Evolutionary conservation across 2,888 invertebrate species (phyloP).

Genomic region (Sphecodes monilicornis): DNA sequence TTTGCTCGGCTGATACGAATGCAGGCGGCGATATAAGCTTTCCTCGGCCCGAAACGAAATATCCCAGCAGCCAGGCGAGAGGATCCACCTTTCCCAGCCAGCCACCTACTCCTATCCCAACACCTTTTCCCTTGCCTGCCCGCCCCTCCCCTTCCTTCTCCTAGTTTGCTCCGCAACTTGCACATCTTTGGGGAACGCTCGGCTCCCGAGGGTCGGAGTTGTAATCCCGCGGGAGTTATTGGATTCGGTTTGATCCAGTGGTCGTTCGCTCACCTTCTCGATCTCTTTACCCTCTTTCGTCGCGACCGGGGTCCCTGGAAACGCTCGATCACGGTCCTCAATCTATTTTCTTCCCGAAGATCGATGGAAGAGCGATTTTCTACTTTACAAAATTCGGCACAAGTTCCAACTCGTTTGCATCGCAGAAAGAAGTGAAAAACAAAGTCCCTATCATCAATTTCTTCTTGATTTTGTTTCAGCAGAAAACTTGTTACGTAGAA

Average conservation of each 20-base stretch:
- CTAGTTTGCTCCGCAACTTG: slow-evolving; percentile 32
- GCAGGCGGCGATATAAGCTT: slow-evolving; percentile 37
- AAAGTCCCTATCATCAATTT: background rate
- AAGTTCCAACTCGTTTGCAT: background rate
- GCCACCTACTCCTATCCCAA: slow-evolving; percentile 31
- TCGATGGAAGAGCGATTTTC: background rate
- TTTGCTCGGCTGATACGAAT: slow-evolving; percentile 45
- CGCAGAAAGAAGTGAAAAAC: background rate
- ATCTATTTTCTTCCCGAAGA: slow-evolving; percentile 7
- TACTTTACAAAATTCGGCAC: background rate
- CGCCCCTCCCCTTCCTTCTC: background rate
- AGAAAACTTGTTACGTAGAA: too few relatives aligned
- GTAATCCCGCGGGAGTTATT: slow-evolving; percentile 82
- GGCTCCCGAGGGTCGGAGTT: slow-evolving; percentile 71
- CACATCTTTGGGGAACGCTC: slow-evolving; percentile 66
- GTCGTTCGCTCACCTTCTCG: slow-evolving; percentile 59
- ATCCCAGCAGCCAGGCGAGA: slow-evolving; percentile 35
- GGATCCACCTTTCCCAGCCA: slow-evolving; percentile 21
- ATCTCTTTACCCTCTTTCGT: slow-evolving; percentile 22
- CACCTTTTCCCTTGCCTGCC: slow-evolving; percentile 20
- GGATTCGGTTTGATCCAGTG: slow-evolving; percentile 81
- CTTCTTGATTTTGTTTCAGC: background rate
- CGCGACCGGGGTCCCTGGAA: background rate
- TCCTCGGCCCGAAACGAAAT: slow-evolving; percentile 51
- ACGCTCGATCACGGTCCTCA: background rate